phyloP scores from a whole-genome alignment of 2,888 invertebrate species.

The Gonocerus acuteangulatus region DNA sequence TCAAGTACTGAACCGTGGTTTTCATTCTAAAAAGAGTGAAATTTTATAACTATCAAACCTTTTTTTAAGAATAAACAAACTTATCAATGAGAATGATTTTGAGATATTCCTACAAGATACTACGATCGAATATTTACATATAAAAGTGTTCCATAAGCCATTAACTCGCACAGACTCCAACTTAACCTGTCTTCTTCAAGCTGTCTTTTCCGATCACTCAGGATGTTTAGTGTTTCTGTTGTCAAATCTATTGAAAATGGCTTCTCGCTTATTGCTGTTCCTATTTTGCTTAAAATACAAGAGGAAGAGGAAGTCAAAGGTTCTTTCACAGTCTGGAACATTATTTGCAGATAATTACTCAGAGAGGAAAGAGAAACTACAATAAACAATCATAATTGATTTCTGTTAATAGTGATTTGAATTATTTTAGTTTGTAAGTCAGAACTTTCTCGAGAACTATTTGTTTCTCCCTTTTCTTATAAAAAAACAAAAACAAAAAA shows the following conservation, averaged over 20 bases:
- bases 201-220: neutral
- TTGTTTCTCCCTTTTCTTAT: no score
- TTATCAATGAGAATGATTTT: no score
- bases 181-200: neutral
- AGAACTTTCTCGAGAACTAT: no score
- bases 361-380: constrained; percentile 42
- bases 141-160: constrained; percentile 18
- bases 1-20: no score
- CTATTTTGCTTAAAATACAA: neutral
- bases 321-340: constrained; percentile 7
- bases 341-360: constrained; percentile 34
- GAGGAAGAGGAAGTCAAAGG: constrained; percentile 1
- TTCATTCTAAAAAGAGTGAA: no score
- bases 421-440: no score
- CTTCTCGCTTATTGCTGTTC: neutral
- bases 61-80: no score
- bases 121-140: constrained; percentile 9
- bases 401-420: no score
- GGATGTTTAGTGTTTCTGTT: neutral
- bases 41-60: no score
- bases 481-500: no score
- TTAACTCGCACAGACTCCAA: constrained; percentile 15
- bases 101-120: no score
- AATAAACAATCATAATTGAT: no score
- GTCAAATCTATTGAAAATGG: neutral